Base-by-base conservation (phyloP, 2,888 invertebrate species). In the Eristalis intricaria region DNA sequence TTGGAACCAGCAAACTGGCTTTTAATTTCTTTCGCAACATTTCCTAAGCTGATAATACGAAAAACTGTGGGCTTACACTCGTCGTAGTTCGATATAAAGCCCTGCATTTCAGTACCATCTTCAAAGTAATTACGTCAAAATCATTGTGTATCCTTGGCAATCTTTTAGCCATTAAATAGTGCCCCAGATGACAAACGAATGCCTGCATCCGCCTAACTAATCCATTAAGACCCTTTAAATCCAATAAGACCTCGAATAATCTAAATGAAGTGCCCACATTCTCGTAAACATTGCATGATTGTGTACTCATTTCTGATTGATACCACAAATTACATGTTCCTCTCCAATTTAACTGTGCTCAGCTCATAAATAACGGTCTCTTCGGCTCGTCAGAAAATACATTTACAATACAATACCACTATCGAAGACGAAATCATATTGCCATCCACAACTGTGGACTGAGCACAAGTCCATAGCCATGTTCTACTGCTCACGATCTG, bases 401-500 rank as follows among this genome's bases (percentile, higher is more conserved):
- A 73, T 43, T 73, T 73, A 10, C 32, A 32, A 32, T 32, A 32
- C 32, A 32, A 32, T 32, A 73, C 29, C 19, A 23, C 38, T 32
- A 60, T 8, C 66, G n/a, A 68, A 68, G 19, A 50, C n/a, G 50
- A 50, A 50, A 50, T 19, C 50, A 19, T 19, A 50, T 50, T 8
- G 5, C 50, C 8, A 19, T 50, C n/a, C 50, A 19, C 50, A 19
- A 7, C 19, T 50, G 50, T n/a, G 10, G 8, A 19, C 60, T 29
- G 26, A 13, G 26, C 26, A 15, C 26, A 19, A 23, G 15, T 26
- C 35, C 50, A 19, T 11, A 19, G 35, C 22, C 35, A 23, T 74
- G 73, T 64, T 74, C 73, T 35, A 11, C 64, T 35, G 23, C 26
- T 65, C 74, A 74, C 74, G 74, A 74, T 74, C 64, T 26, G 23